Conservation (phyloP, 2,113 vertebrate species). For the Perognathus longimembris region DNA sequence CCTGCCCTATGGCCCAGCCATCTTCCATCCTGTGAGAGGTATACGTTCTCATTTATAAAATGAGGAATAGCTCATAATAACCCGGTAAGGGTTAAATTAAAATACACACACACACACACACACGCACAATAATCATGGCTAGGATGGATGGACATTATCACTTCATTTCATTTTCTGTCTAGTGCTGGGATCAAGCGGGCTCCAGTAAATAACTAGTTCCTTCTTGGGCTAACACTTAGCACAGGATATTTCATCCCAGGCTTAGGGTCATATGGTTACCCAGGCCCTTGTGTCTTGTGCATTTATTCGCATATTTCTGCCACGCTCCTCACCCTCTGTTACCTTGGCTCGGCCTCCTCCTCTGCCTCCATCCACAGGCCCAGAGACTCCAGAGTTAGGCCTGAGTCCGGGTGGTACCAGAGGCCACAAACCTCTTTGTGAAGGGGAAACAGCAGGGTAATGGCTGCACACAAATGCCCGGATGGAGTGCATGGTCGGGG, state of each 20-base stretch:
- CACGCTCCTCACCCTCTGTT: background rate
- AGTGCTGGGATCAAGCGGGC: background rate
- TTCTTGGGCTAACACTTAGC: background rate
- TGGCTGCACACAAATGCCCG: background rate
- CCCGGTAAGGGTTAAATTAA: background rate
- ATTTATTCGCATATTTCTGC: background rate
- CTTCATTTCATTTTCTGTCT: background rate
- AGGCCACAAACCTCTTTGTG: background rate
- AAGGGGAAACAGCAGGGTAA: background rate
- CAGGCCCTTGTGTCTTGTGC: no score
- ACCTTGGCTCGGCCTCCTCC: background rate
- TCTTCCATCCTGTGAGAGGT: background rate
- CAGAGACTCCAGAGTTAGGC: background rate
- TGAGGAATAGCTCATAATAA: background rate
- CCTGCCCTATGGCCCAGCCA: background rate
- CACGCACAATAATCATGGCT: background rate
- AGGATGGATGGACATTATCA: background rate
- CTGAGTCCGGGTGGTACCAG: background rate
- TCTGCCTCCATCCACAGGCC: background rate
- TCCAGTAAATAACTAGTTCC: background rate
- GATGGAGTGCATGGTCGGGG: background rate
- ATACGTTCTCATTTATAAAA: background rate
- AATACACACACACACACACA: background rate
- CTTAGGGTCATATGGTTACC: accelerated
- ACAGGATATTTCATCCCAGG: no score